Conservation (phyloP, 1,140 invertebrate genomes). For the Drosophila ananassae region DNA sequence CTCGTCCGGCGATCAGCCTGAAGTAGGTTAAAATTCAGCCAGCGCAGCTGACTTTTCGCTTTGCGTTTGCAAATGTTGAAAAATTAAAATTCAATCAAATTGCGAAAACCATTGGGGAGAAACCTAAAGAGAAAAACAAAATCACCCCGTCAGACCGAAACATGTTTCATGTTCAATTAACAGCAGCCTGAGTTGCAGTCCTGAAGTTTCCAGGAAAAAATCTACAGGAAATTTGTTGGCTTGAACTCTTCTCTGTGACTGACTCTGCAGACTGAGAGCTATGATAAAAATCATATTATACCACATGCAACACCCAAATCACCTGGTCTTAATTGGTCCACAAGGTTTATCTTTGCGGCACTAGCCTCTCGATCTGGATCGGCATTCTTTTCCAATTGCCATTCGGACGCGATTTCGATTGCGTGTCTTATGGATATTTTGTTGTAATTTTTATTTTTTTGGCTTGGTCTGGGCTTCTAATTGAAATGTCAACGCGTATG, state of each 20-base stretch:
- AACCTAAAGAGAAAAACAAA: constrained; percentile 46
- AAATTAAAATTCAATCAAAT: constrained; percentile 76
- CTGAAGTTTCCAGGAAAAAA: constrained; percentile 23
- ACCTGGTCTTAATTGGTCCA: constrained; percentile 34
- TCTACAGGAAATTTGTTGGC: constrained; percentile 2
- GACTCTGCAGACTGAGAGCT: constrained; percentile 1
- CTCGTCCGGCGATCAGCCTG: constrained; percentile 56
- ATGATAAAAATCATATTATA: constrained; percentile 34
- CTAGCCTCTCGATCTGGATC: constrained; percentile 28
- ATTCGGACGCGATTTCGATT: constrained; percentile 38
- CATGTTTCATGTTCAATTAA: constrained; percentile 63
- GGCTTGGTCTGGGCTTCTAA: constrained; percentile 48
- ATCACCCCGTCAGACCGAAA: constrained; percentile 35
- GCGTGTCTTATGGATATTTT: constrained; percentile 35
- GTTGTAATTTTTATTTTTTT: constrained; percentile 6
- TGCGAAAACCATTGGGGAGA: constrained; percentile 54
- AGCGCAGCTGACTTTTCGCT: constrained; percentile 57
- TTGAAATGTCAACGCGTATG: constrained; percentile 63
- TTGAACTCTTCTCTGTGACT: constrained; percentile 8
- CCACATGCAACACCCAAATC: constrained; percentile 24
- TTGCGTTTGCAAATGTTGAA: constrained; percentile 58
- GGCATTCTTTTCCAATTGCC: constrained; percentile 48
- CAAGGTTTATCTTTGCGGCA: constrained; percentile 28
- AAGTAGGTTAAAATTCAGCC: constrained; percentile 62
- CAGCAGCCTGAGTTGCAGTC: constrained; percentile 16